These are phyloP conservation scores for Bos indicus DNA, from an alignment of 2,113 vertebrate species.

Conservation along the genomic window DNA sequence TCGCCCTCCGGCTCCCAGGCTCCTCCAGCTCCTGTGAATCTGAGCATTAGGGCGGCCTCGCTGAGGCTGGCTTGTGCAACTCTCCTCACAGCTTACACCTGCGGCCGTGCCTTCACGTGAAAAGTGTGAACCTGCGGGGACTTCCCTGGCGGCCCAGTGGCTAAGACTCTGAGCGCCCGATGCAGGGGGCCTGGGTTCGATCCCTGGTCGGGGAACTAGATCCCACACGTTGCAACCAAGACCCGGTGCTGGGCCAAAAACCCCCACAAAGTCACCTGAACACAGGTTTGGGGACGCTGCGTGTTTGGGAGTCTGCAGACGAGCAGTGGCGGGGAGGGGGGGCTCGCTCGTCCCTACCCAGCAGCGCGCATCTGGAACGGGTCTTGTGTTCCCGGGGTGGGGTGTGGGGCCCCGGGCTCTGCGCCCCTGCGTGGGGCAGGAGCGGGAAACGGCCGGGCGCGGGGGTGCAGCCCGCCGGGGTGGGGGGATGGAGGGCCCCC, in stretches of 20 bases:
- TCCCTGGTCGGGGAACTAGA: background rate
- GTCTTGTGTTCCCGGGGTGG: background rate
- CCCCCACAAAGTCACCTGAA: background rate
- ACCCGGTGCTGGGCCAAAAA: background rate
- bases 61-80: background rate
- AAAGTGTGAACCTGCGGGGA: background rate
- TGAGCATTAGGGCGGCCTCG: background rate
- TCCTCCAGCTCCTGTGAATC: background rate
- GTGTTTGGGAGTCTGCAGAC: background rate
- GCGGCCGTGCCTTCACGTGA: background rate
- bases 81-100: background rate
- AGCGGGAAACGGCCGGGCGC: background rate
- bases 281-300: background rate
- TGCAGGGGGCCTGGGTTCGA: background rate
- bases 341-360: background rate
- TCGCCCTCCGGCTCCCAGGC: background rate
- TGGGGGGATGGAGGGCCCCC: no score
- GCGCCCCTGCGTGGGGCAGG: background rate
- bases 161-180: background rate
- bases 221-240: background rate
- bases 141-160: background rate
- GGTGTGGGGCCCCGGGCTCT: background rate
- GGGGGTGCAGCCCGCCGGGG: no score
- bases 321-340: background rate
- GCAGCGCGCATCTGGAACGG: fast-evolving